Evolutionary conservation across 2,888 invertebrate genomes (phyloP).

Genomic region (Mythimna pallens): DNA sequence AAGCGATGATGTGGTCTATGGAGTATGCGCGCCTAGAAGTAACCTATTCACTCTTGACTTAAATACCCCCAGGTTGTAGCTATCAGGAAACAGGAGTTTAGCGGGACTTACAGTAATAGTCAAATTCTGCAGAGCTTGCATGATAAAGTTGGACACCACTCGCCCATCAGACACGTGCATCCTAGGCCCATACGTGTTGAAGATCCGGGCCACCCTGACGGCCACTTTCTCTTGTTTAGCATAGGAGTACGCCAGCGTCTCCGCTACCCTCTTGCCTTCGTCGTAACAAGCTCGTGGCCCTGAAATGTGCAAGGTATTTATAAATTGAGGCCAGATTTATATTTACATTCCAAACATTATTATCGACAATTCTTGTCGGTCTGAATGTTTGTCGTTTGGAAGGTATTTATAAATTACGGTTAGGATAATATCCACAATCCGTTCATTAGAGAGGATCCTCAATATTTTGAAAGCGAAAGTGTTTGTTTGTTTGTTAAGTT

Average conservation of each 20-base stretch:
- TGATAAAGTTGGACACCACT: constrained; percentile 99
- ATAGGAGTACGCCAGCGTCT: constrained; percentile 98
- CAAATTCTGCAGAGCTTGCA: constrained; percentile 98
- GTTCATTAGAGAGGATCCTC: neutral
- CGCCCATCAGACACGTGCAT: constrained; percentile 99
- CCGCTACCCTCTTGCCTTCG: constrained; percentile 99
- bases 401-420: neutral
- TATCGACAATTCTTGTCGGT: too few relatives aligned
- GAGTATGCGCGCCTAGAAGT: neutral
- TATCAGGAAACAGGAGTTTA: neutral
- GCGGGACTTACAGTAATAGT: constrained; percentile 96
- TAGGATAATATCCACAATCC: neutral
- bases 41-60: too few relatives aligned
- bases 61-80: too few relatives aligned
- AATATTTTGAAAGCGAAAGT: neutral
- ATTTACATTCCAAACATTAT: neutral
- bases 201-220: constrained; percentile 99
- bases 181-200: constrained; percentile 99
- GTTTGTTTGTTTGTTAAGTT: neutral
- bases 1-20: neutral
- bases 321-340: neutral
- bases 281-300: constrained; percentile 99
- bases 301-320: constrained; percentile 71
- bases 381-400: too few relatives aligned
- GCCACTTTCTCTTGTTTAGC: constrained; percentile 98